Conservation (phyloP, 1,140 invertebrate species). For the Steinernema khuongi region DNA sequence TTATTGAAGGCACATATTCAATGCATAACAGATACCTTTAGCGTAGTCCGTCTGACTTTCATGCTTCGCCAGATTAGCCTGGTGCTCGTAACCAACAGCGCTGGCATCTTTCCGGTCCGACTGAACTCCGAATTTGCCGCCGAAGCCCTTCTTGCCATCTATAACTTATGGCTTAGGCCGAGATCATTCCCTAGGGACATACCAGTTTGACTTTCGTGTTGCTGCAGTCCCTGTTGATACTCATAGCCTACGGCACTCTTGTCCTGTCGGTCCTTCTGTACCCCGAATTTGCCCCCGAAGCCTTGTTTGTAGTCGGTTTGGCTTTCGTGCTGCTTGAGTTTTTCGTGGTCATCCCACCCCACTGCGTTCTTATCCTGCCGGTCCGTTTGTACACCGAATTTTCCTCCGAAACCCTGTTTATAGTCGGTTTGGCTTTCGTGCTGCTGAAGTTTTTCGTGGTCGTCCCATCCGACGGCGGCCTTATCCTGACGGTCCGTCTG, state of each 20-base stretch:
- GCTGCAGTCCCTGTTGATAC: constrained; percentile 21
- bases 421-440: constrained; percentile 57
- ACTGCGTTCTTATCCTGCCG: constrained; percentile 66
- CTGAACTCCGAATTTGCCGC: constrained; percentile 47
- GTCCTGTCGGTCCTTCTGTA: constrained; percentile 40
- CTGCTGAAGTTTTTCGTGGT: constrained; percentile 59
- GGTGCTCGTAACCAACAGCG: constrained; percentile 36
- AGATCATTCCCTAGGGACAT: background rate
- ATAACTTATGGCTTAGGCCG: constrained; percentile 32
- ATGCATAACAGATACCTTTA: background rate
- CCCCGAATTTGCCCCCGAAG: constrained; percentile 48
- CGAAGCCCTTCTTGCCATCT: constrained; percentile 57
- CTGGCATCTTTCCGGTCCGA: constrained; percentile 37
- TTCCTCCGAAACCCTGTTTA: constrained; percentile 47
- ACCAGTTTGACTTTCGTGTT: constrained; percentile 47
- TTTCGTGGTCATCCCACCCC: constrained; percentile 62
- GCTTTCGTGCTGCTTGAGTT: constrained; percentile 41
- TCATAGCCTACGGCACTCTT: constrained; percentile 37
- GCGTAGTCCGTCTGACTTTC: constrained; percentile 41
- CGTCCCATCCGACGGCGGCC: constrained; percentile 72
- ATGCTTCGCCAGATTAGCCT: constrained; percentile 26
- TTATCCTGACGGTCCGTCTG: constrained; percentile 74
- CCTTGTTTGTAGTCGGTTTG: constrained; percentile 57
- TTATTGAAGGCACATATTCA: constrained; percentile 47
- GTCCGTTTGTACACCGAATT: constrained; percentile 55